Evolutionary conservation across 2,888 invertebrate genomes (phyloP).

Genomic region (Blastobasis adustella): DNA sequence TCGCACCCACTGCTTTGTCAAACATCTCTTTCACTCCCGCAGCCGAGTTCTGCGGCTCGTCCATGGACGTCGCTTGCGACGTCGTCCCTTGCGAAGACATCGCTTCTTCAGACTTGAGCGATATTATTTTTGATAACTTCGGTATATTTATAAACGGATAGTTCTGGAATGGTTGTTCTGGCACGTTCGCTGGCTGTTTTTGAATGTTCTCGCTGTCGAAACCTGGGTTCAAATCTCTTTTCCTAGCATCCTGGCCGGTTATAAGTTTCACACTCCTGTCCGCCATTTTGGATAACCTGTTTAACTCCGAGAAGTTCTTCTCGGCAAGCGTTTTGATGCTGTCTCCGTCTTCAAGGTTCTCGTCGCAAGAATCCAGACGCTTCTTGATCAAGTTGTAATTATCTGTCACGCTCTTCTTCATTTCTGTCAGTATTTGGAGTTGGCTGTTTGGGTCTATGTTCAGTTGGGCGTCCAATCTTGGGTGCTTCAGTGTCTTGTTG

Average conservation of each 20-base stretch:
- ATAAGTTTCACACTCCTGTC: conserved; percentile 59
- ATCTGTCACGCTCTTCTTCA: conserved; percentile 57
- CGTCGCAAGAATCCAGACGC: conserved; percentile 38
- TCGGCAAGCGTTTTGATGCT: conserved; percentile 56
- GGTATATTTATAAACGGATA: conserved; percentile 57
- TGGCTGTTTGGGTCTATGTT: conserved; percentile 47
- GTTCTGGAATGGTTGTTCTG: conserved; percentile 25
- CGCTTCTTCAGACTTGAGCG: conserved; percentile 41
- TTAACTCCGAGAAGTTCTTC: conserved; percentile 63
- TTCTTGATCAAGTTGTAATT: conserved; percentile 65
- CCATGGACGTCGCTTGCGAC: conserved; percentile 58
- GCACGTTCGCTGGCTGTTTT: conserved; percentile 23
- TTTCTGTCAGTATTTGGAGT: conserved; percentile 56
- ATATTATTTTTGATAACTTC: conserved; percentile 54
- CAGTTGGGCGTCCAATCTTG: conserved; percentile 18
- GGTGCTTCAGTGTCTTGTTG: conserved; percentile 17
- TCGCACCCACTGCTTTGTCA: conserved; percentile 8
- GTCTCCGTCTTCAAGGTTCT: conserved; percentile 29
- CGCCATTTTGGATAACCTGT: conserved; percentile 63
- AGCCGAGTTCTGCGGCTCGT: conserved; percentile 52
- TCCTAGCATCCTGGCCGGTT: conserved; percentile 47
- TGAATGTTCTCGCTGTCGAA: conserved; percentile 59
- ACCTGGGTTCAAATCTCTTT: conserved; percentile 55
- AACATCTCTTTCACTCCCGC: conserved; percentile 38
- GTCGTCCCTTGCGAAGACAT: conserved; percentile 46